Evolutionary conservation across 2,113 vertebrate genomes (phyloP).

Genomic region (Carollia perspicillata): DNA sequence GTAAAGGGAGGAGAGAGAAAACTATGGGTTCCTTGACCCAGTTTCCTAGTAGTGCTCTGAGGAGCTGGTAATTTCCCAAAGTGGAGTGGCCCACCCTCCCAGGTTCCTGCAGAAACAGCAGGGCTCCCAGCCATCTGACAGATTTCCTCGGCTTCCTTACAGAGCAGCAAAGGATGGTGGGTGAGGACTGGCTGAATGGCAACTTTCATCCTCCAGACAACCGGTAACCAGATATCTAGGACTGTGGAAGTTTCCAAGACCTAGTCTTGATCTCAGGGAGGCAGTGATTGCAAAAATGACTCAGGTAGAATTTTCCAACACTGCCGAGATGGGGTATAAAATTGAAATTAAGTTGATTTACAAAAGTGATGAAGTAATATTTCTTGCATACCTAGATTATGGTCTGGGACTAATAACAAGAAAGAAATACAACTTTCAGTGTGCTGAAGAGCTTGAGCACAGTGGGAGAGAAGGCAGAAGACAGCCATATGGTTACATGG

Average conservation of each 20-base stretch:
- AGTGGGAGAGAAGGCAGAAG: neutral
- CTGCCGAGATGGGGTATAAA: neutral
- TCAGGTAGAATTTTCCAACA: conserved; percentile 48
- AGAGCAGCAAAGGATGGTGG: neutral
- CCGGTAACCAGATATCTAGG: neutral
- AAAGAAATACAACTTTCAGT: neutral
- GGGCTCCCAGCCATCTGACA: neutral
- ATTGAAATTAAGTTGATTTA: conserved; percentile 37
- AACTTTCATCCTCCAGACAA: neutral
- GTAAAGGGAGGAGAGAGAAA: neutral
- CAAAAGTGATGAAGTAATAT: neutral
- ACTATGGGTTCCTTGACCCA: neutral
- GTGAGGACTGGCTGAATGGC: neutral
- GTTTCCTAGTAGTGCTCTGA: neutral
- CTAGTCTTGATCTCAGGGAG: neutral
- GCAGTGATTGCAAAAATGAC: conserved; percentile 37
- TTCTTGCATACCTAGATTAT: neutral
- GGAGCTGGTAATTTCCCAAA: neutral
- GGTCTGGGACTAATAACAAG: neutral
- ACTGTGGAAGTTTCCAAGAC: conserved; percentile 43
- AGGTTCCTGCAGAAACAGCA: neutral
- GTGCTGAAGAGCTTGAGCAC: neutral
- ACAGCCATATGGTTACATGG: neutral
- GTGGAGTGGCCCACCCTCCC: neutral
- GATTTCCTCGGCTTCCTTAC: neutral